Conservation (phyloP, 2,797 vertebrate species). For the Gallinago solitaria region DNA sequence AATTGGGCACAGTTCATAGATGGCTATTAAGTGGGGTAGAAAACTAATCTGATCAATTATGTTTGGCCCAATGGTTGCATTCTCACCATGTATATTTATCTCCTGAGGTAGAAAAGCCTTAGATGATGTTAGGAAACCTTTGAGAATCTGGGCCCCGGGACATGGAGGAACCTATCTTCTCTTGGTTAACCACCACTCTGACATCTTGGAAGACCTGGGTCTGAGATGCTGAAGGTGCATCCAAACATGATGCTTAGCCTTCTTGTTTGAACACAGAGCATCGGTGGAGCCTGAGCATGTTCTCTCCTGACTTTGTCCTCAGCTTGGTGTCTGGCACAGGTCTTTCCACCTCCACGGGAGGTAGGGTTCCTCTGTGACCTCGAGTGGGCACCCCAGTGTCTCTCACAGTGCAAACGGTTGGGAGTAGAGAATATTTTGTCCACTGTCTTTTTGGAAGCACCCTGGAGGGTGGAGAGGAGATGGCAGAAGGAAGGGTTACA, state of each 20-base stretch:
- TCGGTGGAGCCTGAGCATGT: rapidly evolving
- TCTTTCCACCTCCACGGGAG: not conserved
- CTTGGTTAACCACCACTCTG: not conserved
- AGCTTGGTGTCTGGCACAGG: not conserved
- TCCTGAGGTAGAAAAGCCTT: not conserved
- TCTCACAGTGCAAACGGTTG: not conserved
- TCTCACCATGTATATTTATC: rapidly evolving
- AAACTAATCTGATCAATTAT: not conserved
- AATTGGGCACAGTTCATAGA: not conserved
- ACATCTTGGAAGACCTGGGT: not conserved
- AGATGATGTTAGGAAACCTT: not conserved
- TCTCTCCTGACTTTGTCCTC: not conserved
- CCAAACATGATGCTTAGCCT: rapidly evolving
- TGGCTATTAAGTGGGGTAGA: not conserved
- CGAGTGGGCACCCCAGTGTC: rapidly evolving
- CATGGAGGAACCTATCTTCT: not conserved
- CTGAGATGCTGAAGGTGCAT: not conserved
- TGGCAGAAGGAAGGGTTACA: not conserved
- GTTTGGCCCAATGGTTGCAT: not conserved
- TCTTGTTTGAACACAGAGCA: not conserved
- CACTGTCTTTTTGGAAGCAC: not conserved
- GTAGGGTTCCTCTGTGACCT: not conserved
- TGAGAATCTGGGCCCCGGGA: not conserved
- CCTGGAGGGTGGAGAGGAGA: not conserved
- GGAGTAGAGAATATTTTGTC: not conserved